phyloP scores from a whole-genome alignment of 2,888 invertebrate genomes.

The Caenorhabditis panamensis region DNA sequence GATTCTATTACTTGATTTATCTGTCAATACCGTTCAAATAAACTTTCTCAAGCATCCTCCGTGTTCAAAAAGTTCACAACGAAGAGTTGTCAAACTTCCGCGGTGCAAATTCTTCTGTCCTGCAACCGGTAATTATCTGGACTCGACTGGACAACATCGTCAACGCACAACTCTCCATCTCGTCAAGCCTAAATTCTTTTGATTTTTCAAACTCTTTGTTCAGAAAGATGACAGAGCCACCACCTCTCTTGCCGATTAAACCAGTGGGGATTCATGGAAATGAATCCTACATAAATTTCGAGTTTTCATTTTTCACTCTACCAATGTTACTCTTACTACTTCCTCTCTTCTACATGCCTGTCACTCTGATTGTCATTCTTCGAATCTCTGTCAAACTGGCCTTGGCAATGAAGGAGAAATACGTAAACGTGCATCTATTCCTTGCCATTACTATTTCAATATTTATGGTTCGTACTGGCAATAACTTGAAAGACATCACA shows the following conservation, averaged over 20 bases:
- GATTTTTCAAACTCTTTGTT: too few relatives aligned
- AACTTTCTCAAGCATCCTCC: too few relatives aligned
- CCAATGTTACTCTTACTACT: constrained; percentile 18
- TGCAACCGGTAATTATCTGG: too few relatives aligned
- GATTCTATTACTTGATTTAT: neutral
- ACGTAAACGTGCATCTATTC: constrained; percentile 18
- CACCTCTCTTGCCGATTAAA: neutral
- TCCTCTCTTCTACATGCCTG: constrained; percentile 35
- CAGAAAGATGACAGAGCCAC: neutral
- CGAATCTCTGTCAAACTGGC: constrained; percentile 19
- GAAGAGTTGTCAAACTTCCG: too few relatives aligned
- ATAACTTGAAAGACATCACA: too few relatives aligned
- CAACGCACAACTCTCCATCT: too few relatives aligned
- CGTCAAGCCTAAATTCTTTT: too few relatives aligned
- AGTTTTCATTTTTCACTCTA: constrained; percentile 10
- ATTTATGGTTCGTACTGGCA: constrained; percentile 15
- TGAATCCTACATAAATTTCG: constrained; percentile 12
- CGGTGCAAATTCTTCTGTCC: too few relatives aligned
- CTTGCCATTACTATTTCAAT: neutral
- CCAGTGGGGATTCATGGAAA: constrained; percentile 14
- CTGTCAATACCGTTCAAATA: constrained; percentile 9
- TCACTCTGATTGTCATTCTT: constrained; percentile 2
- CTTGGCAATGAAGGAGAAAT: constrained; percentile 11
- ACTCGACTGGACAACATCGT: too few relatives aligned
- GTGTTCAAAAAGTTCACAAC: too few relatives aligned